Evolutionary conservation across 2,797 vertebrate species (phyloP).

Genomic region (Fratercula arctica): DNA sequence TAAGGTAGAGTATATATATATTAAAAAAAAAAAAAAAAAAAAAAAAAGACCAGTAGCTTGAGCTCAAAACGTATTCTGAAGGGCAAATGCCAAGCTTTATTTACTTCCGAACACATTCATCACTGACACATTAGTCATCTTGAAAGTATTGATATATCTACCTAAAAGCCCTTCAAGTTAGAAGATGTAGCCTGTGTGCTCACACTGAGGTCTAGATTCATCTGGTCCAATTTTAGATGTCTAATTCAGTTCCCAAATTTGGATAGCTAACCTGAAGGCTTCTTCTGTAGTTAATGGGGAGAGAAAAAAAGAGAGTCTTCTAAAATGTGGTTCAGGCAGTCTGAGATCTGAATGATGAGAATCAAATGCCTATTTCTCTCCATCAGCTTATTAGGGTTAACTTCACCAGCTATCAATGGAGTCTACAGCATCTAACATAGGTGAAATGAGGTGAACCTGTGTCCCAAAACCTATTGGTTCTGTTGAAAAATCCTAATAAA

Average conservation of each 20-base stretch:
- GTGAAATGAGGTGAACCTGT: not conserved
- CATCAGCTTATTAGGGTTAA: not conserved
- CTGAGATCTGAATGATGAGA: not conserved
- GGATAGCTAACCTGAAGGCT: not conserved
- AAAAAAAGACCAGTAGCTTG: not conserved
- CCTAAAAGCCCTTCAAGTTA: not conserved
- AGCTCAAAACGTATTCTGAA: not conserved
- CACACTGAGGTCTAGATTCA: not conserved
- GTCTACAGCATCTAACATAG: not conserved
- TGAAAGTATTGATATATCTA: not conserved
- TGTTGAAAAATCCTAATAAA: not conserved
- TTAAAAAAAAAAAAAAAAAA: not conserved
- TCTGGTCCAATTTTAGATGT: not conserved
- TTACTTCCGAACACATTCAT: not conserved
- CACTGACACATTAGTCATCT: not conserved
- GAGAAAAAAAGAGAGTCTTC: not conserved
- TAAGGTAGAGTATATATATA: not conserved
- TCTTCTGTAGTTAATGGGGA: not conserved
- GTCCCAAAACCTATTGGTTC: not conserved
- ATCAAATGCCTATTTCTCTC: not conserved
- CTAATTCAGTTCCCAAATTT: not conserved
- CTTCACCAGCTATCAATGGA: not conserved
- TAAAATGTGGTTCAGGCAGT: not conserved
- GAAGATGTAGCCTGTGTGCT: not conserved
- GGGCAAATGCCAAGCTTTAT: not conserved